phyloP scores from a whole-genome alignment of 2,888 invertebrate genomes.

The Uloborus plumipes region DNA sequence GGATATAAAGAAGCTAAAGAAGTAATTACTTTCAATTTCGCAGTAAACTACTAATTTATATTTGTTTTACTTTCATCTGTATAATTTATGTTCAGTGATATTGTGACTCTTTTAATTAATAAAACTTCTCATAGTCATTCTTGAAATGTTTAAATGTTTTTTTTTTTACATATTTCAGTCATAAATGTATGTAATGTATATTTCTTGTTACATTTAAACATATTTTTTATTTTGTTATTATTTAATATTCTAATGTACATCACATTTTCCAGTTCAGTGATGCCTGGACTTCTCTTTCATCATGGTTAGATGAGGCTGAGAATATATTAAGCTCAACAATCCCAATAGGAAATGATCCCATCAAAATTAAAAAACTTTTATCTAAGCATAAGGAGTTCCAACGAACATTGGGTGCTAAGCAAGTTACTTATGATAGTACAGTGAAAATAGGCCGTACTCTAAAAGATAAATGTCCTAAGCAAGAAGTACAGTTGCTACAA shows the following conservation, averaged over 20 bases:
- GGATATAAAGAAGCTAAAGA: constrained; percentile 96
- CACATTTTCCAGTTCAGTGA: constrained; percentile 80
- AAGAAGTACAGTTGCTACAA: constrained; percentile 85
- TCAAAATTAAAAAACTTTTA: constrained; percentile 84
- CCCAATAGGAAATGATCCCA: constrained; percentile 87
- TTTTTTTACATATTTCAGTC: not conserved
- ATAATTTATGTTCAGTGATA: too few species aligned
- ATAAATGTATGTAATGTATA: not conserved
- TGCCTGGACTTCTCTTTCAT: constrained; percentile 88
- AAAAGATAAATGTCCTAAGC: constrained; percentile 93
- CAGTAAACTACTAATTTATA: too few species aligned
- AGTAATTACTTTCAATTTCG: constrained; percentile 25
- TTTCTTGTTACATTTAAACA: not conserved
- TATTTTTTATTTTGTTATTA: not conserved
- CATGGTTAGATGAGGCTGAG: constrained; percentile 91
- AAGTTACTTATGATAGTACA: constrained; percentile 86
- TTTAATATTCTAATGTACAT: not conserved
- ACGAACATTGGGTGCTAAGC: constrained; percentile 87
- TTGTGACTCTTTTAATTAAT: not conserved
- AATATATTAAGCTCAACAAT: constrained; percentile 83
- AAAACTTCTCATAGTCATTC: not conserved
- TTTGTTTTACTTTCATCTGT: too few species aligned
- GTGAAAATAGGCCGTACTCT: constrained; percentile 90
- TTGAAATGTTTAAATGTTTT: not conserved
- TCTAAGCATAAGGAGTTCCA: constrained; percentile 94